These are phyloP conservation scores for Heliconius aoede DNA, from an alignment of 2,888 invertebrate species.

Conservation along the genomic window DNA sequence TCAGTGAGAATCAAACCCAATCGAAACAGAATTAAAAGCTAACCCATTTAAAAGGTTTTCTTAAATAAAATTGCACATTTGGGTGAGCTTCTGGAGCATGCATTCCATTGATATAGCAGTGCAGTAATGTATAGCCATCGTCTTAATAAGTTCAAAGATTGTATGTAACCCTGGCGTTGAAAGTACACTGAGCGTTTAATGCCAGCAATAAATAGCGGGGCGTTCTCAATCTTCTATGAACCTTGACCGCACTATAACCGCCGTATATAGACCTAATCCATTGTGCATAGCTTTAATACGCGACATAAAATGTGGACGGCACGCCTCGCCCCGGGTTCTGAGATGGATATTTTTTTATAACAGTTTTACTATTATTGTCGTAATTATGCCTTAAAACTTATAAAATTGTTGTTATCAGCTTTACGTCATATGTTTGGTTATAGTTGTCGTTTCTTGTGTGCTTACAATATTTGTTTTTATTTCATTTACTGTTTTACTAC, in stretches of 20 bases:
- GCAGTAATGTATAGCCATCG: not conserved
- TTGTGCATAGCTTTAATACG: conserved; percentile 43
- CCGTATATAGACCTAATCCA: conserved; percentile 42
- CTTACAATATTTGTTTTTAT: not conserved
- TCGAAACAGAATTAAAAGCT: too few relatives aligned
- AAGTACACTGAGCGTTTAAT: conserved; percentile 41
- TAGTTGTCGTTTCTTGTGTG: not conserved
- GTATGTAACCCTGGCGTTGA: conserved; percentile 16
- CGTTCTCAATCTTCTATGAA: conserved; percentile 42
- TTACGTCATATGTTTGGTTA: conserved; percentile 12
- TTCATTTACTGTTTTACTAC: too few relatives aligned
- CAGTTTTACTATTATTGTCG: conserved; percentile 40
- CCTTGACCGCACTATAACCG: conserved; percentile 42
- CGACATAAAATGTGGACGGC: conserved; percentile 42
- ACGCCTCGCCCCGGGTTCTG: conserved; percentile 39
- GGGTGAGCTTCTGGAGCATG: not conserved
- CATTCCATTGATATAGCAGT: not conserved
- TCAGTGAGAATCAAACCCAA: too few relatives aligned
- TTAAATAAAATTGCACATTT: not conserved
- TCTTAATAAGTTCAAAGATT: conserved; percentile 24
- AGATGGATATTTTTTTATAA: conserved; percentile 45
- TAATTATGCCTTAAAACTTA: conserved; percentile 38
- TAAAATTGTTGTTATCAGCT: conserved; percentile 32
- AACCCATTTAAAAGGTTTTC: not conserved
- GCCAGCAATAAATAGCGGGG: conserved; percentile 41